Base-by-base conservation (phyloP, 2,888 invertebrate genomes). In the Caradrina clavipalpis region DNA sequence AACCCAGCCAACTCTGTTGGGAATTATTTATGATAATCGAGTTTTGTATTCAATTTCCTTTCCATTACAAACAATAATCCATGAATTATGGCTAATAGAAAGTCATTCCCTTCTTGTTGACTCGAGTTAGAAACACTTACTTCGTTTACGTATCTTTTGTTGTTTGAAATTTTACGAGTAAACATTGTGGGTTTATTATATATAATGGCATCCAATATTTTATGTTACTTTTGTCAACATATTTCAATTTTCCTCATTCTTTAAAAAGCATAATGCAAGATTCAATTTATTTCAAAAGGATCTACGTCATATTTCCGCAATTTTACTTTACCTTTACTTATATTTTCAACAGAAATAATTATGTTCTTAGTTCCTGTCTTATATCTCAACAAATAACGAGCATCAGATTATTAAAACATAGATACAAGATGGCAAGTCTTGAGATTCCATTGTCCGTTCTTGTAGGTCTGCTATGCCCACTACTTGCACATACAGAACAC, bases 11-110 rank as follows among this genome's bases (percentile, higher is more conserved):
- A 81, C 78, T 78, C 78, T 81, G 80, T 79, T 76, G 82, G 79
- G 85, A 82, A 88, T 89, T 89, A 89, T 90, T 91, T 89, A 91
- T 88, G 88, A 87, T 90, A 89, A 92, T 91, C 85, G 90, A 92
- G 89, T 90, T 91, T 88, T 89, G 91, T 89, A 83, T 91, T 88
- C 91, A 91, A 92, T 92, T 92, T 92, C 92, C 93, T 88, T 88
- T 89, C 89, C 87, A 87, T 87, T 88, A 88, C 84, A 83, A 87
- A 87, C 80, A 83, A 77, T 83, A 84, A 84, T 89, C 85, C 86
- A 83, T 89, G 88, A 92, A 86, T 90, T 89, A 91, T 88, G 74
- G 84, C 82, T 86, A 84, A 87, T 84, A 82, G 88, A 82, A 87
- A 87, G 80, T 86, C 86, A 88, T 84, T 83, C 84, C 71, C 80